A percentile compares a stretch with the other conserved stretches of the same genome.
These are phyloP conservation scores for Psilopogon haemacephalus DNA, from an alignment of 2,113 vertebrate species.

Conservation along the genomic window DNA sequence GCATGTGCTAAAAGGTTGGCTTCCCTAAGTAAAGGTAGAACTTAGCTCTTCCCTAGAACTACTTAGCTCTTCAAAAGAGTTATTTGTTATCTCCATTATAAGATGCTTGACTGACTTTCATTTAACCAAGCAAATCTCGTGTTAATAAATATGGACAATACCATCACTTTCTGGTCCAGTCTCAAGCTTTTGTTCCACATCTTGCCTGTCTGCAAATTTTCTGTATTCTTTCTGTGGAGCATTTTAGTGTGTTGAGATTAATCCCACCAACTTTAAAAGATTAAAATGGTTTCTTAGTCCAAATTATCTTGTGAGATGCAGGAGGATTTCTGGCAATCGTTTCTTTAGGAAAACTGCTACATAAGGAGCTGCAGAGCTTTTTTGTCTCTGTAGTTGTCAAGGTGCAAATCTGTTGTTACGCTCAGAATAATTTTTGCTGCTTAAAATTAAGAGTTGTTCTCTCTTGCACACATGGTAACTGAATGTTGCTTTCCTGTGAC, in stretches of 20 bases:
- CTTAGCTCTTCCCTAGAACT: background rate
- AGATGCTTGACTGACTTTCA: background rate
- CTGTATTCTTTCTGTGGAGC: background rate
- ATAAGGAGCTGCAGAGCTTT: background rate
- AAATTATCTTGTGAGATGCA: background rate
- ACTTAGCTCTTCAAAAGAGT: background rate
- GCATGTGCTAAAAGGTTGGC: background rate
- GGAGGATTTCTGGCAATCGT: background rate
- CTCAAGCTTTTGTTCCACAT: background rate
- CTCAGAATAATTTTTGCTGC: background rate
- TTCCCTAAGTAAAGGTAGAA: background rate
- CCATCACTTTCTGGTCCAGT: background rate
- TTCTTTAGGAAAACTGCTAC: background rate
- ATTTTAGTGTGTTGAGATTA: background rate
- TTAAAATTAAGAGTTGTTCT: background rate
- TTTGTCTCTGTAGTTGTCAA: background rate
- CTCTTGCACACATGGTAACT: background rate
- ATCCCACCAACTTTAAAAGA: background rate
- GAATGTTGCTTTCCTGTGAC: background rate
- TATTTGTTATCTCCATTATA: background rate
- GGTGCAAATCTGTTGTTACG: background rate
- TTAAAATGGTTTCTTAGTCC: background rate
- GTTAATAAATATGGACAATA: background rate
- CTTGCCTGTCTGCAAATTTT: background rate
- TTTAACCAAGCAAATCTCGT: background rate